These are phyloP conservation scores for Microcebus tavaratra DNA, from an alignment of 2,113 vertebrate genomes.

Conservation along the genomic window DNA sequence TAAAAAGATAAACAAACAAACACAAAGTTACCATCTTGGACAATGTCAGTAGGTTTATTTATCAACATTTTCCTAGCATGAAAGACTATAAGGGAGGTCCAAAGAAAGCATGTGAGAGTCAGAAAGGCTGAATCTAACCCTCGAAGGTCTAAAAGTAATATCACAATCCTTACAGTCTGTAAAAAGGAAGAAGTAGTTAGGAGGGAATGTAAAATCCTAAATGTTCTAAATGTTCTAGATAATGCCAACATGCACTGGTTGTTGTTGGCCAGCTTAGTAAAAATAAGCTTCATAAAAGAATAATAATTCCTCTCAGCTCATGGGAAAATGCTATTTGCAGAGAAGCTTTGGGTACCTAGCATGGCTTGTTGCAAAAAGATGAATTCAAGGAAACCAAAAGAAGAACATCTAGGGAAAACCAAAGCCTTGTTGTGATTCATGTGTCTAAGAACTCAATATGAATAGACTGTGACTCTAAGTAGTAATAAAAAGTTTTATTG, in stretches of 20 bases:
- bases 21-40: background rate
- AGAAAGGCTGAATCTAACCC: slow-evolving; percentile 3
- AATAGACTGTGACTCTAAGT: slow-evolving; percentile 28
- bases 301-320: slow-evolving; percentile 47
- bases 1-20: too few species aligned
- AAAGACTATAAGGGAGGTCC: slow-evolving; percentile 6
- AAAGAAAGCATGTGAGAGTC: slow-evolving; percentile 47
- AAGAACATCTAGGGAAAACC: background rate
- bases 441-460: slow-evolving; percentile 63
- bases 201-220: slow-evolving; percentile 72
- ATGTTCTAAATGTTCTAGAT: slow-evolving; percentile 68
- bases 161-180: slow-evolving; percentile 47
- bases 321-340: slow-evolving; percentile 36
- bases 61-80: background rate
- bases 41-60: slow-evolving; percentile 53
- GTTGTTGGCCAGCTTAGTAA: slow-evolving; percentile 39
- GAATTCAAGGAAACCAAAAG: background rate
- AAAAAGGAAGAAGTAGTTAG: slow-evolving; percentile 67
- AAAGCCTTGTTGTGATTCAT: slow-evolving; percentile 24
- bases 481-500: slow-evolving; percentile 64
- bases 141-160: slow-evolving; percentile 74
- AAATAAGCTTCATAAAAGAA: slow-evolving; percentile 52
- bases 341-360: background rate
- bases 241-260: slow-evolving; percentile 65
- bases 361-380: slow-evolving; percentile 29